Evolutionary conservation across 30 jellyfish, hydroid and myxozoan species (phyloP).

Genomic region (Aurelia sp.): DNA sequence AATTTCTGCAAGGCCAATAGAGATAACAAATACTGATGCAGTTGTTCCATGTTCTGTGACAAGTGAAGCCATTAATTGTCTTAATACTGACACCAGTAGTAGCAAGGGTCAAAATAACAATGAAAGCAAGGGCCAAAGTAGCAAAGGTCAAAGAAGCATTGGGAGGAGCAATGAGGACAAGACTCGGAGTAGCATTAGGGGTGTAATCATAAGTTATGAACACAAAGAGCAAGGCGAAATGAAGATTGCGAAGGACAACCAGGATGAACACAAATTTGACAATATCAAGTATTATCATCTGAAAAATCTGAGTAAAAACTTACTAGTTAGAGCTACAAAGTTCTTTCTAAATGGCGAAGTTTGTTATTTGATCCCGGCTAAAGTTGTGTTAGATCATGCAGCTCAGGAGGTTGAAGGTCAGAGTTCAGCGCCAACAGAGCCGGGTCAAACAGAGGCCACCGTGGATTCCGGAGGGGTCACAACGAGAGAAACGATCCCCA

Average conservation of each 20-base stretch:
- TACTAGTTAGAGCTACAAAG: constrained; percentile 29
- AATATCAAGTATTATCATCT: not conserved
- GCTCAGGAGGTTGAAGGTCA: constrained; percentile 2
- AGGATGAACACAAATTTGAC: not conserved
- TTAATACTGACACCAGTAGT: not conserved
- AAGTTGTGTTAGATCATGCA: constrained; percentile 2
- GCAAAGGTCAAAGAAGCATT: not conserved
- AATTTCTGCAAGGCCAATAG: not conserved
- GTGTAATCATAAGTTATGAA: no score
- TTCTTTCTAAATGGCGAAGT: constrained; percentile 43
- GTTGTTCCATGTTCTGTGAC: constrained; percentile 12
- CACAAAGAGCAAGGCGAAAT: no score
- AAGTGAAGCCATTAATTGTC: not conserved
- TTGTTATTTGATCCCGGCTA: constrained; percentile 55
- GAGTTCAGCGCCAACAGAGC: not conserved
- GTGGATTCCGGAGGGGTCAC: no score
- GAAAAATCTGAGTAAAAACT: not conserved
- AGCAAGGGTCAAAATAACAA: not conserved
- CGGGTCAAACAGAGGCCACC: no score
- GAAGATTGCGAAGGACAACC: no score
- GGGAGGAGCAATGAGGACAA: not conserved
- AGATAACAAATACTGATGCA: constrained; percentile 10
- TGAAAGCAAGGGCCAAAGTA: not conserved
- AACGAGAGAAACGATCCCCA: no score
- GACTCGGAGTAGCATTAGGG: no score